These are phyloP conservation scores for Zoanthus gigantus DNA, from an alignment of 92 coral and sea anemone species.

Conservation along the genomic window DNA sequence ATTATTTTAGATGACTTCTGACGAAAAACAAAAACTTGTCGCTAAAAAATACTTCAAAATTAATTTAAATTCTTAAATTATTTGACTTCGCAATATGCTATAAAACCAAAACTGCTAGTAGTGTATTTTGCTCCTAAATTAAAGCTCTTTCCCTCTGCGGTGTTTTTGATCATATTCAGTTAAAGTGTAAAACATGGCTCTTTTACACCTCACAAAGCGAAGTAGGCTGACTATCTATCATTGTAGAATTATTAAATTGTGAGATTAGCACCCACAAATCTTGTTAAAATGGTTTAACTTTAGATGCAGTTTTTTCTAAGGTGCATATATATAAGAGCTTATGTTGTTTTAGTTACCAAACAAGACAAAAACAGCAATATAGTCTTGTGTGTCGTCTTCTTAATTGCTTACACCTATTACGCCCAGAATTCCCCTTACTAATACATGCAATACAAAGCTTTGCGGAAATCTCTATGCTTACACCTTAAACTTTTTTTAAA, in stretches of 20 bases:
- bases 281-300: neutral
- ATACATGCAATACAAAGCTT: neutral
- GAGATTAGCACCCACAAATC: conserved; percentile 45
- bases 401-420: neutral
- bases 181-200: neutral
- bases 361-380: neutral
- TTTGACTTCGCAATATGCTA: too few relatives aligned
- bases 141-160: neutral
- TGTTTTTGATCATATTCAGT: neutral
- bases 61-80: neutral
- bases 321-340: neutral
- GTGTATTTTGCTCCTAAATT: neutral
- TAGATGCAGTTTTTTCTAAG: neutral
- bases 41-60: too few relatives aligned
- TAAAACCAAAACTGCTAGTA: neutral
- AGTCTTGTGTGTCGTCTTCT: neutral
- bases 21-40: too few relatives aligned
- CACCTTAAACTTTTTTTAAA: neutral
- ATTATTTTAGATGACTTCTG: too few relatives aligned
- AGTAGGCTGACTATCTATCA: neutral
- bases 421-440: neutral
- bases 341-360: neutral
- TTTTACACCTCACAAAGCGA: conserved; percentile 33
- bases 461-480: neutral
- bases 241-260: neutral